Evolutionary conservation across 2,113 vertebrate genomes (phyloP).

Genomic region (Crypturellus undulatus): DNA sequence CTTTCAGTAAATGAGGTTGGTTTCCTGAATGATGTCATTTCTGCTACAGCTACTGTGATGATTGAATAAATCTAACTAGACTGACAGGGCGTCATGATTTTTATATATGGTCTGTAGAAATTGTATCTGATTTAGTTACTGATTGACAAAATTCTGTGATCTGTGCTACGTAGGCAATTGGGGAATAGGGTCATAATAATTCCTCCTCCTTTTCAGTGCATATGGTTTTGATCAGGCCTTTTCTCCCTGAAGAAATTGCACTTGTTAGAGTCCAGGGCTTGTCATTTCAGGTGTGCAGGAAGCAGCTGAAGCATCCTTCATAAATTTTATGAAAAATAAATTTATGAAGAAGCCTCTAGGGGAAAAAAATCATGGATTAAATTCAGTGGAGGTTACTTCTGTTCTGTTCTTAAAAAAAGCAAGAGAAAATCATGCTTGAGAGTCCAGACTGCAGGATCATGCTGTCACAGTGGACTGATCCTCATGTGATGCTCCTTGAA

Average conservation of each 20-base stretch:
- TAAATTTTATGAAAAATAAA: background rate
- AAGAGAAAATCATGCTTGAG: background rate
- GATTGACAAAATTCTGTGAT: background rate
- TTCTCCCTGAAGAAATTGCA: background rate
- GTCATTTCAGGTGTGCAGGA: background rate
- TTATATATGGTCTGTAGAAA: background rate
- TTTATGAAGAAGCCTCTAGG: background rate
- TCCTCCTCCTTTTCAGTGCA: background rate
- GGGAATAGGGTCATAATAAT: background rate
- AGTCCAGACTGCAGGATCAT: background rate
- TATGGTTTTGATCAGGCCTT: background rate
- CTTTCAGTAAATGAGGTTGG: constrained; percentile 23
- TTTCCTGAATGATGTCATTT: constrained; percentile 61
- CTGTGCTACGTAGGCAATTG: background rate
- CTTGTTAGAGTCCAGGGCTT: background rate
- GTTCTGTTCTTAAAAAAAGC: background rate
- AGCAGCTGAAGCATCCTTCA: background rate
- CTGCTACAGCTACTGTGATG: constrained; percentile 1
- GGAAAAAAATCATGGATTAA: background rate
- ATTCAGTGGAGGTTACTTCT: background rate
- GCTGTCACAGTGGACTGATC: background rate
- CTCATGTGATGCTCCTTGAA: background rate
- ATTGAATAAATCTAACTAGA: constrained; percentile 33
- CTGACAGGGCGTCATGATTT: background rate
- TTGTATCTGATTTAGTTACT: background rate